Conservation (phyloP, 2,888 invertebrate species). For the Onchidella celtica region DNA sequence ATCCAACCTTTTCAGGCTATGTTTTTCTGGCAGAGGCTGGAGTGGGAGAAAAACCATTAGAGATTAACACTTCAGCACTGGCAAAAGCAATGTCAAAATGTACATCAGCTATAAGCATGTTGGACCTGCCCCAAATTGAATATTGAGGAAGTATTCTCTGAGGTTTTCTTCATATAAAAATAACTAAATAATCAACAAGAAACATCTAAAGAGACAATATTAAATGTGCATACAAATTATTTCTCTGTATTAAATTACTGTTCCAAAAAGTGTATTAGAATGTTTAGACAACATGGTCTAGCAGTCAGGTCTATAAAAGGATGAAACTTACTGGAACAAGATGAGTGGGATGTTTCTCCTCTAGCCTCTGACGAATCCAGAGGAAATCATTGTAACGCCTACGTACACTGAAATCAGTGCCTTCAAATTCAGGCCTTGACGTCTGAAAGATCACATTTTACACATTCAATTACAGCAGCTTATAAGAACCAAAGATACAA, state of each 20-base stretch:
- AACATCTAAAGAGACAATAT: too few relatives aligned
- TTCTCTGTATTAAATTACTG: too few relatives aligned
- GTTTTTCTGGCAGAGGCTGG: constrained; percentile 88
- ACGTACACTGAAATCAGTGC: constrained; percentile 85
- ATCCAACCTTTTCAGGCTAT: constrained; percentile 86
- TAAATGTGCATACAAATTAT: too few relatives aligned
- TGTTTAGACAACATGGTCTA: too few relatives aligned
- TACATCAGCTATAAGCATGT: background rate
- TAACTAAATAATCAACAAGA: too few relatives aligned
- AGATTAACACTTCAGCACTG: background rate
- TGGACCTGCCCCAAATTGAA: too few relatives aligned
- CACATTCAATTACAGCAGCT: too few relatives aligned
- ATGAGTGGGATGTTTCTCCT: constrained; percentile 85
- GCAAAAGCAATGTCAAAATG: background rate
- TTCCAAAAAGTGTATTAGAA: too few relatives aligned
- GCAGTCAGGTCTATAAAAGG: too few relatives aligned
- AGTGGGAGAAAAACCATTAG: constrained; percentile 54
- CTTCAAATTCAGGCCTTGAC: constrained; percentile 84
- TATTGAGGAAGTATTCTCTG: too few relatives aligned
- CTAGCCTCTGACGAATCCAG: constrained; percentile 85
- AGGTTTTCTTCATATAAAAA: too few relatives aligned
- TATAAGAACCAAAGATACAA: too few relatives aligned
- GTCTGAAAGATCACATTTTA: constrained; percentile 82
- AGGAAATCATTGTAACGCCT: constrained; percentile 88
- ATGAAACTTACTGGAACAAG: constrained; percentile 86